Base-by-base conservation (phyloP, 2,888 invertebrate genomes). In the Peribatodes rhomboidaria region DNA sequence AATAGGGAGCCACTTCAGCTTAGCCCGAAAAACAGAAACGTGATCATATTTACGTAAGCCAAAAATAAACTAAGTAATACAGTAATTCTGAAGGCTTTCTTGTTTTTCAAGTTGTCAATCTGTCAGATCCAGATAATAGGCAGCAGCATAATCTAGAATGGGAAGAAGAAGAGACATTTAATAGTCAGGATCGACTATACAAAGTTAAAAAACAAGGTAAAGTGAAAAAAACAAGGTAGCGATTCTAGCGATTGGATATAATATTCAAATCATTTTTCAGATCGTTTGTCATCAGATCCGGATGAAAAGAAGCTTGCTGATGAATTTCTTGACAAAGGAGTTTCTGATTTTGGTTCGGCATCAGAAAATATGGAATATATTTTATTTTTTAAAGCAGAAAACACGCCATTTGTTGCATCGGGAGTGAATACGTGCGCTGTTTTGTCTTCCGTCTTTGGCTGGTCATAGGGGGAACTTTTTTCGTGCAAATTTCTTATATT, bases 331-430 rank as follows among this genome's bases (percentile, higher is more conserved):
- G 47, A 49, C 47, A 47, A 10, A 27, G 47, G 20, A 31, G 47
- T 2, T 14, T 49, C 31, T 10, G 31, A 16, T 14, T 49, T 49
- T 10, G 47, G 31, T 16, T 31, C 47, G 13, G 20, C 6, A 14
- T 82, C 78, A 14, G 64, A 53, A 47, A 86, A 85, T 41, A 86
- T 78, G 0, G 85, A 80, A 46, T 67, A 79, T 35, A 86, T 73
- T 64, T 74, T 85, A 0, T 78, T 77, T 54, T 79, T 85, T 33
- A 85, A 76, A 0, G 75, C 55, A 33, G 77, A 65, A 41, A 86
- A 84, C 8, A 86, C 58, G 27, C 74, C 78, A 7, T 72, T 74
- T 20, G 57, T 58, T 2, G 54, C 50, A 10, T 42, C 46, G 10
- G 62, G 56, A 14, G 46, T 37, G 7, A 56, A 58, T 14, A 16